Percentiles rank a stretch among this genome's conserved stretches.
These are phyloP conservation scores for Rhagologus leucostigma DNA, from an alignment of 2,113 vertebrate genomes.

Conservation along the genomic window DNA sequence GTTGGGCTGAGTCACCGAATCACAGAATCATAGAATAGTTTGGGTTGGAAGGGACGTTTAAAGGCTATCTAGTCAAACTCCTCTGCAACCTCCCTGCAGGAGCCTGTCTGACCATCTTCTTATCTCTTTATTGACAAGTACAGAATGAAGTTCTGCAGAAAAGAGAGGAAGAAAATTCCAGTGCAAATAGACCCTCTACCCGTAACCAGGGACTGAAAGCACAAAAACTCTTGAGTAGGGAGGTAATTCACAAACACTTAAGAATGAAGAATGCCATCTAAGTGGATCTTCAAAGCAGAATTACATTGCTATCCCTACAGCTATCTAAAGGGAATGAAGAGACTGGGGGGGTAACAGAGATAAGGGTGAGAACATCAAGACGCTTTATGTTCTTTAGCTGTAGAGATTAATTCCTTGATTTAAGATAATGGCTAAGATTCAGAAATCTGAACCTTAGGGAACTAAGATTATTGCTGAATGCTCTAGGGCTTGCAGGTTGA, in stretches of 20 bases:
- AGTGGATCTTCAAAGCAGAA: constrained; percentile 40
- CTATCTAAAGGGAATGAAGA: neutral
- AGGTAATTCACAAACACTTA: neutral
- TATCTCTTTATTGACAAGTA: neutral
- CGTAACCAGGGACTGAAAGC: neutral
- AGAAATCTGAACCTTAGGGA: neutral
- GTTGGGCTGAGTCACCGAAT: neutral
- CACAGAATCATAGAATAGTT: neutral
- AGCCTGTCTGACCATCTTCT: neutral
- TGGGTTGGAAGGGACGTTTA: neutral
- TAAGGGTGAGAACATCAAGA: neutral
- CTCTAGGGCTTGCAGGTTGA: neutral
- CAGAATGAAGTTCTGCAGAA: neutral
- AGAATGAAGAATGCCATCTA: constrained; percentile 18
- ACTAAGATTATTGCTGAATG: neutral
- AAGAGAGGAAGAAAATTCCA: neutral
- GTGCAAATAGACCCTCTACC: neutral
- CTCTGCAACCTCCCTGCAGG: neutral
- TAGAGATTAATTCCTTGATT: constrained; percentile 30
- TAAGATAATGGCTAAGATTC: neutral
- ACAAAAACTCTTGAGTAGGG: neutral
- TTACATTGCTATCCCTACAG: neutral
- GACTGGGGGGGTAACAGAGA: neutral
- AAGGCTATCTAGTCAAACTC: neutral
- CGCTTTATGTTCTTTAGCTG: neutral